Percentiles rank a stretch among this genome's conserved stretches.
These are phyloP conservation scores for Poeciliopsis gracilis DNA, from an alignment of 2,797 vertebrate species.

Conservation along the genomic window DNA sequence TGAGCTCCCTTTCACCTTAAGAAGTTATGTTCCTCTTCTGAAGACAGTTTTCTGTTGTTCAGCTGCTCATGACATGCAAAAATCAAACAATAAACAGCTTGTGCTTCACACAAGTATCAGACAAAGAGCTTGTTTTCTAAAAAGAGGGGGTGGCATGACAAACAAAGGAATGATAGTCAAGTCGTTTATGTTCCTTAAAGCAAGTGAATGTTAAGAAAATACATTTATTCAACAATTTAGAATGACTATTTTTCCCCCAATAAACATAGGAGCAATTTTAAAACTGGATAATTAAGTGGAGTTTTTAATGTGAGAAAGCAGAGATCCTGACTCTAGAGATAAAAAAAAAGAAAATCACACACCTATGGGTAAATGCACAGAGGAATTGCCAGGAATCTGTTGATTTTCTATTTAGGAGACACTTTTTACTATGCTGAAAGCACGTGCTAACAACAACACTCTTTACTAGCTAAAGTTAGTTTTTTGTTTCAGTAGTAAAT, in stretches of 20 bases:
- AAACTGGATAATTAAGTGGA: background rate
- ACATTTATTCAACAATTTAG: background rate
- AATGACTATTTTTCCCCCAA: background rate
- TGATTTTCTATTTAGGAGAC: background rate
- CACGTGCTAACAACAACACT: background rate
- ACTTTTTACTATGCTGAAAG: background rate
- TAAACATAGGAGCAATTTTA: background rate
- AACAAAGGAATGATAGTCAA: conserved; percentile 14
- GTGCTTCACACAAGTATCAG: conserved; percentile 45
- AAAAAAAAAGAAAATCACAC: background rate
- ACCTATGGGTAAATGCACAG: background rate
- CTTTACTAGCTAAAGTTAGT: background rate
- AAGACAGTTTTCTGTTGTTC: conserved; percentile 57
- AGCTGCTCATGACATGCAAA: conserved; percentile 42
- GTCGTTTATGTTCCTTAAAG: conserved; percentile 17
- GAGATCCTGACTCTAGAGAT: background rate
- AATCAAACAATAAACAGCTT: conserved; percentile 51
- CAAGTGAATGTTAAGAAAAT: conserved; percentile 13
- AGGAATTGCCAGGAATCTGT: background rate
- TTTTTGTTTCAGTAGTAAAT: background rate
- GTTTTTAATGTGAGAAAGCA: background rate
- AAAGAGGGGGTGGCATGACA: conserved; percentile 2
- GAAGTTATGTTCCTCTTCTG: conserved; percentile 21
- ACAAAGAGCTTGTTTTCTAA: conserved; percentile 37
- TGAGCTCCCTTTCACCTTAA: conserved; percentile 56